phyloP scores from a whole-genome alignment of 1,140 invertebrate species.

The Trinorchestia longiramus region DNA sequence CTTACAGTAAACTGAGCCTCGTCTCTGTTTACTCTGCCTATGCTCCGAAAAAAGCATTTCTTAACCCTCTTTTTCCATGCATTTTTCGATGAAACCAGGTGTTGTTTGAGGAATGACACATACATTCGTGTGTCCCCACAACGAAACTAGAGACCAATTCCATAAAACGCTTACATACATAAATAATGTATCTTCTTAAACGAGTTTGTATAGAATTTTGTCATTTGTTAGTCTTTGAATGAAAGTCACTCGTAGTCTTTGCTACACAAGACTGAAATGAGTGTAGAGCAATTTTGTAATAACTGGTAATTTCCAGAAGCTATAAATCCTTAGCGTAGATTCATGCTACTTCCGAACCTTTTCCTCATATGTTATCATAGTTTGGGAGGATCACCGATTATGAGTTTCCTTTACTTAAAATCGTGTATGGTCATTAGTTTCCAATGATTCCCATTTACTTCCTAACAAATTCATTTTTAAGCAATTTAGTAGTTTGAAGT shows the following conservation, averaged over 20 bases:
- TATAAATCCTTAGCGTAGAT: background rate
- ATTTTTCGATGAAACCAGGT: background rate
- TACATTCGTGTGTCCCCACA: background rate
- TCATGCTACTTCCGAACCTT: background rate
- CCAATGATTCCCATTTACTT: background rate
- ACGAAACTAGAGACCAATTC: background rate
- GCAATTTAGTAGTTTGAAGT: background rate
- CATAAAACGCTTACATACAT: background rate
- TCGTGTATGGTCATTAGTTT: background rate
- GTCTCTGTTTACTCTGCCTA: conserved; percentile 22
- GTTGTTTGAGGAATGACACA: background rate
- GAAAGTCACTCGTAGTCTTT: background rate
- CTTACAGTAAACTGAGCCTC: conserved; percentile 18
- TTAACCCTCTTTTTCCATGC: background rate
- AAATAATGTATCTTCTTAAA: background rate
- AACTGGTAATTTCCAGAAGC: background rate
- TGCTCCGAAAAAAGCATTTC: background rate
- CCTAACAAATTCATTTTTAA: background rate
- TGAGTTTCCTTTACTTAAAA: background rate
- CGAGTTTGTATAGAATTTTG: background rate
- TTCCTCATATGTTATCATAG: background rate
- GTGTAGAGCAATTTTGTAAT: background rate
- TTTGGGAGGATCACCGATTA: background rate
- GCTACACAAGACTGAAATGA: background rate
- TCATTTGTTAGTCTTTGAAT: background rate